Evolutionary conservation across 2,113 vertebrate species (phyloP), one percentile per base, ranked within the genome.

Genomic region (Eulacestoma nigropectus): DNA sequence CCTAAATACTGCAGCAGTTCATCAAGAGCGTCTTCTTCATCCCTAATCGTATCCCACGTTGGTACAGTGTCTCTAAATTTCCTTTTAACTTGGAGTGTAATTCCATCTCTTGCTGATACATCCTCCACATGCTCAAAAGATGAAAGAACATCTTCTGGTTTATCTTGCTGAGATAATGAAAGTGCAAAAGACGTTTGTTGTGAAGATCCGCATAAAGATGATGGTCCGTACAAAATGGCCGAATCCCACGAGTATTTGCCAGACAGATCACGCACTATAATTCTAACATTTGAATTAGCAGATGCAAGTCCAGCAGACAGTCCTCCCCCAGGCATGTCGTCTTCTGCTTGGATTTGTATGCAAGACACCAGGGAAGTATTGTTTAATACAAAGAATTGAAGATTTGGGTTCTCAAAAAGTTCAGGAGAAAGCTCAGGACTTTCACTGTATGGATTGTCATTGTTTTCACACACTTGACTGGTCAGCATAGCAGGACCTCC

Each of bases 241-340:
- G 99, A 99, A 97, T 99, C 99, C 99, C 99, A 99, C 0, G 99
- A 99, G 97, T 99, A 99, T 95, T 99, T 99, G 65, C 99, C 99
- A 30, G 99, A 99, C 3, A 99, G 98, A 97, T 99, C 99, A 77
- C 99, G 98, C 87, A 99, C 98, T 90, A 99, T 99, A 92, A 99
- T 98, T 72, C 99, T 98, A 73, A 99, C 99, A 62, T 98, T 99
- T 86, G 99, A 98, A 69, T 98, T 99, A 90, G 99, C 98, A 84
- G 99, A 99, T 67, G 98, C 98, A 89, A 99, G 98, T 68, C 99
- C 99, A 76, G 99, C 99, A 10, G 99, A 98, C 97, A 99, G 98
- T 88, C 99, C 99, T 33, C 99, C 99, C 73, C 99, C 99, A 50
- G 99, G 99, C 69, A 99, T 98, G 77, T 98, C 98, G 0, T 99